These are phyloP conservation scores for Thalpophila matura DNA, from an alignment of 2,888 invertebrate species.

Conservation along the genomic window DNA sequence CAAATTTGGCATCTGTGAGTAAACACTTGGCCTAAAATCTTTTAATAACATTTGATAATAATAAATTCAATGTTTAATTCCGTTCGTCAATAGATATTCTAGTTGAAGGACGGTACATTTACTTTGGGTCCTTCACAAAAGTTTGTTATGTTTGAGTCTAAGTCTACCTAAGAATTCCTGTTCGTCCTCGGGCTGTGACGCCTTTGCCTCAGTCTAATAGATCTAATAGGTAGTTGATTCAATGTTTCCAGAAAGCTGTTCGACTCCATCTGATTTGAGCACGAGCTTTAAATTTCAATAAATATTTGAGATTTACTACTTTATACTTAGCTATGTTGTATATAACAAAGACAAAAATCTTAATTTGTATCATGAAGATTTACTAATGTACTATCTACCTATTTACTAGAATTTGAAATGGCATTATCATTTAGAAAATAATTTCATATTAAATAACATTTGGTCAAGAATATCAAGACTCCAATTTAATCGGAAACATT, in stretches of 20 bases:
- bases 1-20: conserved; percentile 72
- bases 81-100: conserved; percentile 67
- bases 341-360: conserved; percentile 60
- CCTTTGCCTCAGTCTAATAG: conserved; percentile 73
- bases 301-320: conserved; percentile 60
- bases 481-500: conserved; percentile 90
- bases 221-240: conserved; percentile 63
- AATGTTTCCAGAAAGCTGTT: conserved; percentile 55
- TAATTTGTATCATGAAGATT: conserved; percentile 64
- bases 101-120: conserved; percentile 83
- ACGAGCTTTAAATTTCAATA: conserved; percentile 56
- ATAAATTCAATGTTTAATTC: conserved; percentile 67
- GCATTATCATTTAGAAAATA: conserved; percentile 82
- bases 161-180: conserved; percentile 65
- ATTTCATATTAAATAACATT: conserved; percentile 87
- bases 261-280: conserved; percentile 64
- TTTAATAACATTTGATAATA: conserved; percentile 62
- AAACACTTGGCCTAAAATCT: conserved; percentile 70
- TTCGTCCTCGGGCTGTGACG: conserved; percentile 61
- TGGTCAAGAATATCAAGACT: conserved; percentile 90
- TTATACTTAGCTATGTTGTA: conserved; percentile 61
- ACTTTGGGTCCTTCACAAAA: conserved; percentile 74
- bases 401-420: conserved; percentile 82
- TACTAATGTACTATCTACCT: conserved; percentile 74
- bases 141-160: conserved; percentile 57